Percentiles rank a stretch among this genome's conserved stretches.
phyloP scores from a whole-genome alignment of 1,140 invertebrate species.

The Polyergus mexicanus region DNA sequence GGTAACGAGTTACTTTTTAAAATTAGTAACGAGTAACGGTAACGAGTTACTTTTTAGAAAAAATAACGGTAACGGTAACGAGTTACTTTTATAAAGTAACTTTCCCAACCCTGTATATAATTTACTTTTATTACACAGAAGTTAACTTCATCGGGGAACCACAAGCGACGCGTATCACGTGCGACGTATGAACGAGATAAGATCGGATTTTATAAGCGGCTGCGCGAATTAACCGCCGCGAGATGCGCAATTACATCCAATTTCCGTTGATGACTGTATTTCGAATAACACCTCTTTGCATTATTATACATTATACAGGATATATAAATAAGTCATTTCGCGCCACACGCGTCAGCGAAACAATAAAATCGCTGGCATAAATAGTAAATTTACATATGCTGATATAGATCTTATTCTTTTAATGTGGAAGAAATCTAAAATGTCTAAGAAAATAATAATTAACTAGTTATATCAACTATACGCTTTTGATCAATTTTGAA shows the following conservation, averaged over 20 bases:
- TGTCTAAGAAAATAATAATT: constrained; percentile 1
- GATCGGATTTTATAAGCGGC: constrained; percentile 35
- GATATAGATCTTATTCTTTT: neutral
- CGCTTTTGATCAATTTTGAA: neutral
- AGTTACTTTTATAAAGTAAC: too few species aligned
- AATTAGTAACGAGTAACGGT: too few species aligned
- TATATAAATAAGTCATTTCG: constrained; percentile 9
- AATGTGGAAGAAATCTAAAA: neutral
- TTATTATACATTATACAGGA: constrained; percentile 10
- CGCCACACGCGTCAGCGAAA: neutral
- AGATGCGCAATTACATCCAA: constrained; percentile 46
- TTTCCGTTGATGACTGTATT: constrained; percentile 55
- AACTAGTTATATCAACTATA: neutral
- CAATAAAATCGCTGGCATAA: neutral
- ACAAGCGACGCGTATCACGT: constrained; percentile 20
- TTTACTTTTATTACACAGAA: constrained; percentile 17
- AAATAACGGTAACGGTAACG: too few species aligned
- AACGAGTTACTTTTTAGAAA: too few species aligned
- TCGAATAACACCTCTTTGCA: neutral
- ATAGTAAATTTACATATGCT: neutral
- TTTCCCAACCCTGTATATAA: too few species aligned
- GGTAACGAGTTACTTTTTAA: too few species aligned
- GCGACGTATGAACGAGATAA: constrained; percentile 28
- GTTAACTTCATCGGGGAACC: constrained; percentile 11
- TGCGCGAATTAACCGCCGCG: constrained; percentile 16